Evolutionary conservation across 1,140 invertebrate genomes (phyloP).

Genomic region (Neodiprion virginianus): DNA sequence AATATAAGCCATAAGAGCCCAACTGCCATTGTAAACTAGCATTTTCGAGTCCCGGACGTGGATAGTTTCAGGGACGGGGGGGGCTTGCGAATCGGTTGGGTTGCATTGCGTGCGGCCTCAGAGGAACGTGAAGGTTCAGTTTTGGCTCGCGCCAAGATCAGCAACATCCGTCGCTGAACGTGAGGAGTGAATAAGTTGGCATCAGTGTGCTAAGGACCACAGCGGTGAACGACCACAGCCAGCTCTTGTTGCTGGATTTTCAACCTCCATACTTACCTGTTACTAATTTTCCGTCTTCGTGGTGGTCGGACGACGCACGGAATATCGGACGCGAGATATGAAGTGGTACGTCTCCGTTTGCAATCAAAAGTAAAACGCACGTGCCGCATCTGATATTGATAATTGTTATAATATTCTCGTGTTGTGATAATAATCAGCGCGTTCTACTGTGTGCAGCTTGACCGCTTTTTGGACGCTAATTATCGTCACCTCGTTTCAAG

Average conservation of each 20-base stretch:
- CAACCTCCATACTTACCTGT: background rate
- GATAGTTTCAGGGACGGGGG: conserved; percentile 1
- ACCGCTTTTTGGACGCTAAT: background rate
- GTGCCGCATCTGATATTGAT: background rate
- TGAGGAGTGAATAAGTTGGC: background rate
- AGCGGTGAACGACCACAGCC: background rate
- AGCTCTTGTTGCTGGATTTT: background rate
- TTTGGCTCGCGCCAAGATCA: conserved; percentile 17
- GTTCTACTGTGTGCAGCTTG: background rate
- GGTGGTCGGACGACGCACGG: background rate
- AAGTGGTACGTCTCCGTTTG: conserved; percentile 9
- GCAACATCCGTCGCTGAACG: background rate
- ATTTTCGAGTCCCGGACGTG: background rate
- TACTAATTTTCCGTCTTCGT: background rate
- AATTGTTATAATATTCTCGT: background rate
- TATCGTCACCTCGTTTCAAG: conserved; percentile 2
- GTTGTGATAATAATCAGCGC: background rate
- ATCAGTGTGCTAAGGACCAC: conserved; percentile 12
- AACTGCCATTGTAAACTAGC: background rate
- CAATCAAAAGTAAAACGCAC: background rate
- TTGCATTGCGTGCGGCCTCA: conserved; percentile 29
- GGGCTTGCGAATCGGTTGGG: conserved; percentile 7
- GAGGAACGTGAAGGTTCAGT: conserved; percentile 27
- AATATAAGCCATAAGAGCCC: no score
- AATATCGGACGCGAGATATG: conserved; percentile 9